Evolutionary conservation across 2,888 invertebrate genomes (phyloP), one percentile per base, ranked within the genome.

Genomic region (Ischnus inquisitorius): DNA sequence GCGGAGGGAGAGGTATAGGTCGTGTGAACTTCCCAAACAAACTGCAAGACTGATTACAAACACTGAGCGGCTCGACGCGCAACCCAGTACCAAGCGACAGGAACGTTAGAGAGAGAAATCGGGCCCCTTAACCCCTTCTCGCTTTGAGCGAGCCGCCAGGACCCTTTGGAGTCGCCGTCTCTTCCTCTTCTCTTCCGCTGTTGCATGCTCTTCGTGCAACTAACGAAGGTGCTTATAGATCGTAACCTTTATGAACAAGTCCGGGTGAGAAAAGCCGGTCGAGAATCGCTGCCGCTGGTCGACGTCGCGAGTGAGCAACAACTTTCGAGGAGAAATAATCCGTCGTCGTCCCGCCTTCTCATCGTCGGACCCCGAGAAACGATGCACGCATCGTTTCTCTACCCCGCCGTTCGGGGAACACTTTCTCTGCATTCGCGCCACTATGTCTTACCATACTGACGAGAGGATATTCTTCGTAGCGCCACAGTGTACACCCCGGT

Each of bases 31-130:
- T 87, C 39, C 82, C 84, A 85, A 87, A 86, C 89, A 88, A 88
- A 85, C 87, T 86, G 82, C 75, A 74, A 84, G 89, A 88, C 89
- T 90, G 88, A 90, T 90, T 88, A 88, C 88, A 86, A 88, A 89
- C 87, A 87, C 80, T 67, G 85, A 82, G 83, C 51, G 74, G 51
- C 83, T 74, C 82, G 62, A 67, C 71, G 72, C 67, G 79, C 71
- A 75, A 78, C 54, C 67, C 25, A 51, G 16, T 54, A 16, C 28
- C 34, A 3, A 43, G 48, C 51, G 25, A 64, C 46, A 46, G 39
- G 43, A 54, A 16, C 54, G 22, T 19, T 5, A 22, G 43, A 77
- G 41, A 25, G 51, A 60, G 77, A 68, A 77, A 83, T 77, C 79
- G 48, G 62, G 51, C 22, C 34, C 28, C 60, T 60, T 57, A 14